A percentile compares a stretch with the other conserved stretches of the same genome.
Evolutionary conservation across 2,797 vertebrate genomes (phyloP).

Genomic region (Enteromius afrohamiltoni): DNA sequence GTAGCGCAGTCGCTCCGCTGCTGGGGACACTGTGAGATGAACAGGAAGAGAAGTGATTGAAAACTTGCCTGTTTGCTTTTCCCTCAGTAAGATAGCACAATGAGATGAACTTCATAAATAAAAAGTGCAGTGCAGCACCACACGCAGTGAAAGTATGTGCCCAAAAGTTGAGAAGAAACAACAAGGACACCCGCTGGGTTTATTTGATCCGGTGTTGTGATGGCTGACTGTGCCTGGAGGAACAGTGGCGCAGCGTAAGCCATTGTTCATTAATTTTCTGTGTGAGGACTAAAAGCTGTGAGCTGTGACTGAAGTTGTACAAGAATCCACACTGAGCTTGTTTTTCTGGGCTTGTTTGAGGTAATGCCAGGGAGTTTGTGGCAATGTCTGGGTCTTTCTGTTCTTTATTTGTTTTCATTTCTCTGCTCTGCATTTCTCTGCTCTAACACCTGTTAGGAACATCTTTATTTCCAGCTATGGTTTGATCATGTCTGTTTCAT

Average conservation of each 20-base stretch:
- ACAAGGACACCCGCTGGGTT: neutral
- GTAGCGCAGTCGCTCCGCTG: slow-evolving; percentile 89
- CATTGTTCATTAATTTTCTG: slow-evolving; percentile 24
- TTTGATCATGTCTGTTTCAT: neutral
- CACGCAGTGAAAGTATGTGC: slow-evolving; percentile 2
- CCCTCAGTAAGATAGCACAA: neutral
- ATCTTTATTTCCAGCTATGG: neutral
- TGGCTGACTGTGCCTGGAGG: neutral
- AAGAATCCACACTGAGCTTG: slow-evolving; percentile 21
- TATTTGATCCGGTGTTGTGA: slow-evolving; percentile 2
- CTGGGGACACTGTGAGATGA: slow-evolving; percentile 84
- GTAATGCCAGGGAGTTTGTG: neutral
- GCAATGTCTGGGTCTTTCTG: neutral
- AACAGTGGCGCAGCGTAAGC: neutral
- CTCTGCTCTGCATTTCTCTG: neutral
- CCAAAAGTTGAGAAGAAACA: slow-evolving; percentile 23
- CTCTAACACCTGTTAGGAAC: slow-evolving; percentile 7
- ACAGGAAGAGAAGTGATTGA: slow-evolving; percentile 17
- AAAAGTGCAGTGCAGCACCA: slow-evolving; percentile 23
- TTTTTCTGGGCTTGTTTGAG: slow-evolving; percentile 16
- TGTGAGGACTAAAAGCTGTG: slow-evolving; percentile 1
- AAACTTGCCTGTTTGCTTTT: neutral
- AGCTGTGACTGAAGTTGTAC: neutral
- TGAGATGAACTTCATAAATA: slow-evolving; percentile 5
- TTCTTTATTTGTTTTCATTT: slow-evolving; percentile 6